A percentile compares a stretch with the other conserved stretches of the same genome.
Evolutionary conservation across 2,113 vertebrate species (phyloP).

Genomic region (Formicarius rufipectus): DNA sequence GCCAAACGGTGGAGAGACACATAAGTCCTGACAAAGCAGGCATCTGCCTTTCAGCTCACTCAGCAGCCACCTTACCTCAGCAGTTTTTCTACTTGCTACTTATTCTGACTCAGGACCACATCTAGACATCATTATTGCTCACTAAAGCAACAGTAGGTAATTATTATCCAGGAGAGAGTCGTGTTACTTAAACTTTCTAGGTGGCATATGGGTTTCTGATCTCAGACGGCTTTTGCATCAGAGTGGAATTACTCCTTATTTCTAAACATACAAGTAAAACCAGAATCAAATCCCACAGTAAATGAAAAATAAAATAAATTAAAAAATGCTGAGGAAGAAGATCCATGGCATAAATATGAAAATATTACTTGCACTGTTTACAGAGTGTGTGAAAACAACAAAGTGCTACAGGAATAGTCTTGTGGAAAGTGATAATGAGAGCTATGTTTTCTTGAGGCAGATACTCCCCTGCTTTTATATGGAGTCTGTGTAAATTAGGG

Average conservation of each 20-base stretch:
- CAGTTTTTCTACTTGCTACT: slow-evolving; percentile 10
- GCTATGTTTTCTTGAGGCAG: not conserved
- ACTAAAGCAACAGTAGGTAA: slow-evolving; percentile 37
- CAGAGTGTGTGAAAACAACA: not conserved
- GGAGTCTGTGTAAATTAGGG: not conserved
- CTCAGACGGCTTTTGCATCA: slow-evolving; percentile 31
- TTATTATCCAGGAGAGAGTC: not conserved
- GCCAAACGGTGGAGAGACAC: not conserved
- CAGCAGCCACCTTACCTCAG: slow-evolving; percentile 49
- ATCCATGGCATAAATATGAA: not conserved
- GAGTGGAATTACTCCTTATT: slow-evolving; percentile 1
- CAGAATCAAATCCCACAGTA: not conserved
- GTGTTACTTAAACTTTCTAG: slow-evolving; percentile 2
- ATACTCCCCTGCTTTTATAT: not conserved
- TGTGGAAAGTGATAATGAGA: not conserved
- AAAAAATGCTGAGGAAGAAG: not conserved
- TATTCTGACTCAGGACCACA: slow-evolving; percentile 39
- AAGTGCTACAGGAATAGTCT: not conserved
- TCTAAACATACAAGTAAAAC: slow-evolving; percentile 9
- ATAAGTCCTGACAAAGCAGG: slow-evolving; percentile 51
- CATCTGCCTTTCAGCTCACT: slow-evolving; percentile 41
- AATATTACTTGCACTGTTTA: not conserved
- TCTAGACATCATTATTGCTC: slow-evolving; percentile 28
- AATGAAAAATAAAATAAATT: not conserved
- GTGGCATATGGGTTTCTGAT: slow-evolving; percentile 35